These are phyloP conservation scores for Pan paniscus DNA, from an alignment of 2,113 vertebrate genomes.

Conservation along the genomic window DNA sequence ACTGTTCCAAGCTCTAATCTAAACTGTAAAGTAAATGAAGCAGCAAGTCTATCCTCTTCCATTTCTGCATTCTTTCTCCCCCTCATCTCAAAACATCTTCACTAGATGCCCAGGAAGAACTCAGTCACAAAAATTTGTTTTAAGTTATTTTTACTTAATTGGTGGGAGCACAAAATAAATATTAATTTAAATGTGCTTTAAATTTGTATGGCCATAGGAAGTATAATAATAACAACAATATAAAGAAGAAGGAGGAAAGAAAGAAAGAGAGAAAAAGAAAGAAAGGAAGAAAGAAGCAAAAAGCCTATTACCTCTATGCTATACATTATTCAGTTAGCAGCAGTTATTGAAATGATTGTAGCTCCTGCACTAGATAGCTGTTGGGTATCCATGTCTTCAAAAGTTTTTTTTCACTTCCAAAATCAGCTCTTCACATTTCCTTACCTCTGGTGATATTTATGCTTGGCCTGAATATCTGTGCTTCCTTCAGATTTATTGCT, in stretches of 20 bases:
- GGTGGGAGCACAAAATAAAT: neutral
- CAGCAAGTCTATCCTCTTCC: neutral
- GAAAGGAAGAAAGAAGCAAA: neutral
- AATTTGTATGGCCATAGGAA: neutral
- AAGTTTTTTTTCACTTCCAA: neutral
- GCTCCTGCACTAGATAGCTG: neutral
- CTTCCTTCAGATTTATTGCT: neutral
- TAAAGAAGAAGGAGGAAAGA: neutral
- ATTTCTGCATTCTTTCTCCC: neutral
- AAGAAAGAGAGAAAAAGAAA: fast-evolving
- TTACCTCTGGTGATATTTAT: neutral
- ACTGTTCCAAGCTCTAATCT: neutral
- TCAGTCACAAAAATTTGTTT: neutral
- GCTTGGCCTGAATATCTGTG: neutral
- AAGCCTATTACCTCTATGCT: neutral
- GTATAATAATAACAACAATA: neutral
- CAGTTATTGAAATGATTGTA: neutral
- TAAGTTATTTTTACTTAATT: neutral
- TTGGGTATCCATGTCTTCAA: neutral
- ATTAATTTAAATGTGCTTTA: neutral
- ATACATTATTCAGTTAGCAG: neutral
- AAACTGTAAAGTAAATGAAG: neutral
- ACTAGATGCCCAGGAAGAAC: neutral
- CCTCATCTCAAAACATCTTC: neutral
- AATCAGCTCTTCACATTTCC: neutral